Percentiles rank a stretch among this genome's conserved stretches.
Evolutionary conservation across 2,113 vertebrate genomes (phyloP).

Genomic region (Microcebus ravelobensis): DNA sequence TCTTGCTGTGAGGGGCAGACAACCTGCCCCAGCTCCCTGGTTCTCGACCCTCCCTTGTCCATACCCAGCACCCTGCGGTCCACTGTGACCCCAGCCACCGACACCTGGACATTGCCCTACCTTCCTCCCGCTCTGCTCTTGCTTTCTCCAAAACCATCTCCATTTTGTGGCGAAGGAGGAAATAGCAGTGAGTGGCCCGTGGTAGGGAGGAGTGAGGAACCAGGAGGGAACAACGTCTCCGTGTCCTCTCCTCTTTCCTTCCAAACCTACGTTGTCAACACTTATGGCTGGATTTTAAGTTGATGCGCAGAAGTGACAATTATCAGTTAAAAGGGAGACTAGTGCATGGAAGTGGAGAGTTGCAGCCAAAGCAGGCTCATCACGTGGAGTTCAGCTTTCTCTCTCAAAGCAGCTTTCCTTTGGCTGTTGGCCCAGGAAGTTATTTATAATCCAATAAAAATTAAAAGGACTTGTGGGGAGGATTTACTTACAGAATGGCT

Average conservation of each 20-base stretch:
- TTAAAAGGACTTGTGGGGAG: constrained; percentile 31
- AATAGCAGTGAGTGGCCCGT: no score
- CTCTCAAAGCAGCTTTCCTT: neutral
- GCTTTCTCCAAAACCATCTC: neutral
- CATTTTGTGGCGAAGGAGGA: neutral
- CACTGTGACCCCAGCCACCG: neutral
- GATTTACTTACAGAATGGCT: neutral
- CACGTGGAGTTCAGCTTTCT: neutral
- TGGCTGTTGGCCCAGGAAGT: constrained; percentile 67
- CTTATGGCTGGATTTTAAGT: neutral
- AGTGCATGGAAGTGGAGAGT: neutral
- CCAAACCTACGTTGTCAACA: neutral
- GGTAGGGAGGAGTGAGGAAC: neutral
- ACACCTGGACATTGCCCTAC: neutral
- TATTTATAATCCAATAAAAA: constrained; percentile 65
- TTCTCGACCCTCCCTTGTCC: neutral
- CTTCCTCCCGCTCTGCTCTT: neutral
- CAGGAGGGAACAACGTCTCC: no score
- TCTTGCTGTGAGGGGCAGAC: neutral
- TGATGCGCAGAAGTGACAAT: neutral
- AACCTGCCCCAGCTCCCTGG: neutral
- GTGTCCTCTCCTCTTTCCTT: neutral
- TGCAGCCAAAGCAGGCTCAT: neutral
- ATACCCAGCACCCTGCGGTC: neutral
- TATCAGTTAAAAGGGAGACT: neutral